A percentile compares a stretch with the other conserved stretches of the same genome.
These are phyloP conservation scores for Thereva unica DNA, from an alignment of 2,888 invertebrate genomes.

Conservation along the genomic window DNA sequence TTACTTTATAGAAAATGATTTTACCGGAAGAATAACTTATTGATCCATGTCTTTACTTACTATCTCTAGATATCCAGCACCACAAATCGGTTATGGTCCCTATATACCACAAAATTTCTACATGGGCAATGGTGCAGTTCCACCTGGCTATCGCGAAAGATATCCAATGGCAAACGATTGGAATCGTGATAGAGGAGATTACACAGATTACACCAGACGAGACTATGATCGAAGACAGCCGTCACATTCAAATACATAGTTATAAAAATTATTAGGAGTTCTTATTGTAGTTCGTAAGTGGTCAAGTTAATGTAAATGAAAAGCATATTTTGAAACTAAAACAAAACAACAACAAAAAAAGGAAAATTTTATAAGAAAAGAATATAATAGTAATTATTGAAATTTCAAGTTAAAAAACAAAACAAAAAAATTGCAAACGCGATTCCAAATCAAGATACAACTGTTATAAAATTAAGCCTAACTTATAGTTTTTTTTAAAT, in stretches of 20 bases:
- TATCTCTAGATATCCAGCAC: slow-evolving; percentile 51
- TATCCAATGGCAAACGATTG: slow-evolving; percentile 53
- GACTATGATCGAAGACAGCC: slow-evolving; percentile 70
- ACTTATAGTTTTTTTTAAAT: slow-evolving; percentile 18
- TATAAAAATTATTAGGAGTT: neutral
- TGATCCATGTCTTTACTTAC: too few relatives aligned
- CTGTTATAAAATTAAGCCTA: slow-evolving; percentile 20
- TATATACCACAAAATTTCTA: slow-evolving; percentile 58
- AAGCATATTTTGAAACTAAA: neutral
- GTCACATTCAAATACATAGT: slow-evolving; percentile 51
- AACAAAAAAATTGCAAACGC: slow-evolving; percentile 20
- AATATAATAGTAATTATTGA: too few relatives aligned
- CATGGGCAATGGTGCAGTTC: slow-evolving; percentile 57
- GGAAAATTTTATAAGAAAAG: too few relatives aligned
- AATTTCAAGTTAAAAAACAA: too few relatives aligned
- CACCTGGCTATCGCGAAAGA: slow-evolving; percentile 60
- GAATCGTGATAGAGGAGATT: slow-evolving; percentile 59
- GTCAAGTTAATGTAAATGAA: slow-evolving; percentile 3
- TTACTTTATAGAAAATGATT: neutral
- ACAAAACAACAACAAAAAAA: neutral
- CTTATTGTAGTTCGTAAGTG: slow-evolving; percentile 9
- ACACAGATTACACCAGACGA: slow-evolving; percentile 63
- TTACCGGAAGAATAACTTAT: slow-evolving; percentile 24
- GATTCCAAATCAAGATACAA: slow-evolving; percentile 13
- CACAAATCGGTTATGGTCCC: slow-evolving; percentile 51